phyloP scores from a whole-genome alignment of 2,113 vertebrate species.

The Colistium nudipinnis region DNA sequence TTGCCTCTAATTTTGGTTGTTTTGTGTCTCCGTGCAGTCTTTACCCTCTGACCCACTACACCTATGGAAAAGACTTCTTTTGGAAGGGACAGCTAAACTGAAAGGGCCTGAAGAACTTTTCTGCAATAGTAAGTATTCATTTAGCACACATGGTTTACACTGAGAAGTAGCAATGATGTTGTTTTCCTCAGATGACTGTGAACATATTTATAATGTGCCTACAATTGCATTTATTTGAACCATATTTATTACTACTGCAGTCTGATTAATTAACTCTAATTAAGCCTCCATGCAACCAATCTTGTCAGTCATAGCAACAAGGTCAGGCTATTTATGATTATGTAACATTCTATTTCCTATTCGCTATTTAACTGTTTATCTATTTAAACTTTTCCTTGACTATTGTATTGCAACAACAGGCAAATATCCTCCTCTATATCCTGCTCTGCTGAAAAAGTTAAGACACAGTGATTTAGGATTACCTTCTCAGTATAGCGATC shows the following conservation, averaged over 20 bases:
- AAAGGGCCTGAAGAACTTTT: constrained; percentile 6
- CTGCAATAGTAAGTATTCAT: not conserved
- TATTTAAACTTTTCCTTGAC: constrained; percentile 19
- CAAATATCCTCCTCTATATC: constrained; percentile 8
- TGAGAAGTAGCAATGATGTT: constrained; percentile 9
- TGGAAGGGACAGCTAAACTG: constrained; percentile 8
- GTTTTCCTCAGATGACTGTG: constrained; percentile 27
- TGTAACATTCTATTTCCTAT: constrained; percentile 11
- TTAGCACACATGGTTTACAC: constrained; percentile 10
- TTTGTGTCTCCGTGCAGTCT: not conserved
- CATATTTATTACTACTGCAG: not conserved
- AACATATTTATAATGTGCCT: constrained; percentile 39
- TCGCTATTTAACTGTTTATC: constrained; percentile 7
- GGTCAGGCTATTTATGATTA: too few species aligned
- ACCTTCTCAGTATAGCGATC: not conserved
- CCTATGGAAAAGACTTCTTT: not conserved
- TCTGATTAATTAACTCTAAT: constrained; percentile 11
- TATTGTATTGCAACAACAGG: constrained; percentile 23
- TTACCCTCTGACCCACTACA: not conserved
- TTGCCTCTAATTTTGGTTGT: not conserved
- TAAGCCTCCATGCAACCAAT: constrained; percentile 19
- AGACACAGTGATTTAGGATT: constrained; percentile 5
- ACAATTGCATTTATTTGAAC: constrained; percentile 19
- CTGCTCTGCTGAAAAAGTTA: constrained; percentile 19
- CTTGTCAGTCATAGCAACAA: too few species aligned